Evolutionary conservation across 2,113 vertebrate species (phyloP), one percentile per base, ranked within the genome.

Genomic region (Gymnorhina tibicen): DNA sequence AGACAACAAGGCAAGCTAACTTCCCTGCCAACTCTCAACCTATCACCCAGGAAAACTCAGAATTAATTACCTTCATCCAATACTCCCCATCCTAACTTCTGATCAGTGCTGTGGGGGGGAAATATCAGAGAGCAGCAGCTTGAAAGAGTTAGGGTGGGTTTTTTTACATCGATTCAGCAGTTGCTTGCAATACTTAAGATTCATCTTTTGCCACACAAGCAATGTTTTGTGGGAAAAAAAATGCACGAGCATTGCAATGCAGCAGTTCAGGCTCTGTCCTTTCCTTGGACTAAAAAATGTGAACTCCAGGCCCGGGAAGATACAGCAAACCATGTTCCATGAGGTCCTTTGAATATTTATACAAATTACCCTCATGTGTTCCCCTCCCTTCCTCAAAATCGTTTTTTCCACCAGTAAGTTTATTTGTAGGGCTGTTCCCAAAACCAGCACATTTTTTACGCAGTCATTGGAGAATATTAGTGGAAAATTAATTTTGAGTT

Each of bases 401-500:
- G 8, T 42, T 94, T 95, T 96, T 96, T 91, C 96, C 75, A 64
- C 33, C 75, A 80, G 24, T 66, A 41, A 81, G 87, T 93, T 95
- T 95, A 95, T 93, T 96, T 95, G 82, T 59, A 73, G 75, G 64
- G 76, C 82, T 88, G 75, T 80, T 95, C 82, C 90, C 85, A 55
- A 88, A 95, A 62, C 0, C 47, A 80, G 85, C 28, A 80, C 30
- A 26, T 91, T 87, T 93, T 83, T 87, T 80, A 92, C 4, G 24
- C 30, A 79, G 90, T 52, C 58, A 76, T 82, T 85, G 74, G 79
- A 94, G 76, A 96, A 75, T 87, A 95, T 96, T 92, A 93, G 42
- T 91, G 93, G 93, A 95, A 96, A 96, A 94, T 93, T 96, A 88
- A 96, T 97, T 95, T 81, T 7, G 24, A 88, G 82, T 88, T 92